Evolutionary conservation across 23 tunicate genomes (phyloP), one percentile per base, ranked within the genome.

Genomic region (Styela plicata): DNA sequence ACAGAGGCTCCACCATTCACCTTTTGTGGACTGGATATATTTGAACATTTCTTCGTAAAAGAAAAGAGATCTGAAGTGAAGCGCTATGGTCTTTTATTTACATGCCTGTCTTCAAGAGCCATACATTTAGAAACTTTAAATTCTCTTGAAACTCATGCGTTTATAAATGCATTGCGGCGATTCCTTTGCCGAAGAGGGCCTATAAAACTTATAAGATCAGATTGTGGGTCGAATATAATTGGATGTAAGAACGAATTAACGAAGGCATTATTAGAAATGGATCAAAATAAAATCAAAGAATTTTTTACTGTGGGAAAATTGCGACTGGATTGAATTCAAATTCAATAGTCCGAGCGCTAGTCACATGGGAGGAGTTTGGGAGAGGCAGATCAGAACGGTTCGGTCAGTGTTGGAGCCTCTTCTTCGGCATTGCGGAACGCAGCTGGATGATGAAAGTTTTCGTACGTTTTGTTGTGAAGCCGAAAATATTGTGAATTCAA

Each of bases 311-410:
- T 34, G 30, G 2, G 29, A 29, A 26, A 3, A 79, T 53, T 79
- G 83, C 32, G 73, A 63, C 73, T 79, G 36, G 25, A 24, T 79
- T 22, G 25, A 63, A 28, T 63, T 63, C 62, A 63, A 79, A 28
- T 79, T 79, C 34, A 79, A 79, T 63, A 24, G 24, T 23, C 57
- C 83, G 20, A 30, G 37, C 10, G 26, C 83, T 3, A 79, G 83
- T 63, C 70, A 79, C 73, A 79, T 79, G 83, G 73, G 73, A n/a
- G 83, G 73, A 26, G 83, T 31, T 2, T 24, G 33, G 73, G 83
- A 79, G 30, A 30, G 83, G 23, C 83, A 79, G 33, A 79, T 79
- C 73, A 32, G 83, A 22, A 79, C 83, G 2, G 36, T 79, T 7
- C 52, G 83, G 44, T 29, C 36, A 16, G 73, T 22, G 63, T 73